phyloP scores from a whole-genome alignment of 2,888 invertebrate genomes.

The Ditylenchus weischeri region DNA sequence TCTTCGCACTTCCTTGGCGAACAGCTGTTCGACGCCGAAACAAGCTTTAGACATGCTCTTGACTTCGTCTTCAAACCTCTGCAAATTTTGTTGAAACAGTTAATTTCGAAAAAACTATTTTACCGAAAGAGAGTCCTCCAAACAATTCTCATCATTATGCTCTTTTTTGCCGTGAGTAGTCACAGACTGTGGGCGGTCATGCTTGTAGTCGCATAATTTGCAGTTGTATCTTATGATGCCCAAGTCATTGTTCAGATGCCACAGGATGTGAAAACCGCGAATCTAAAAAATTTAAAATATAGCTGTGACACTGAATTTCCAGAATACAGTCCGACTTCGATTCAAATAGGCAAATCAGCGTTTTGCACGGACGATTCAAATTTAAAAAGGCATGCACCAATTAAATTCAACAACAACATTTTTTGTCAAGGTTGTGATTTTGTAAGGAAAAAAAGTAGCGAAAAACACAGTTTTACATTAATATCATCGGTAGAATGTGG shows the following conservation, averaged over 20 bases:
- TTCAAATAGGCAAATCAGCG: no score
- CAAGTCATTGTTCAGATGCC: slow-evolving; percentile 56
- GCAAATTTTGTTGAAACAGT: background rate
- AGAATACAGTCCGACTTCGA: no score
- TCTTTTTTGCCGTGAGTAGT: slow-evolving; percentile 54
- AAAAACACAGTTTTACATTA: no score
- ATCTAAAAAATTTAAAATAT: slow-evolving; percentile 36
- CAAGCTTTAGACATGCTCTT: slow-evolving; percentile 55
- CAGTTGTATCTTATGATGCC: slow-evolving; percentile 56
- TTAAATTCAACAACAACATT: no score
- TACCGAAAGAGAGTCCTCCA: slow-evolving; percentile 50
- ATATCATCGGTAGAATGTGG: no score
- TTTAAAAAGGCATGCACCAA: no score
- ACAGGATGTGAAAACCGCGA: slow-evolving; percentile 56
- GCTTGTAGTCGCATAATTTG: slow-evolving; percentile 52
- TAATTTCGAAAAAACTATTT: background rate
- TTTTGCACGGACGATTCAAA: no score
- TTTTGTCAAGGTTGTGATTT: no score
- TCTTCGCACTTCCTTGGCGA: slow-evolving; percentile 49
- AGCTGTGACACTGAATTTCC: background rate
- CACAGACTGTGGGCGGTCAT: slow-evolving; percentile 55
- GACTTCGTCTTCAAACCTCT: slow-evolving; percentile 53
- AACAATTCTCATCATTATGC: slow-evolving; percentile 50
- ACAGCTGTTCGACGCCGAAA: slow-evolving; percentile 53
- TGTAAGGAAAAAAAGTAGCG: no score